These are phyloP conservation scores for Irena cyanogastra DNA, from an alignment of 2,113 vertebrate genomes.

Conservation along the genomic window DNA sequence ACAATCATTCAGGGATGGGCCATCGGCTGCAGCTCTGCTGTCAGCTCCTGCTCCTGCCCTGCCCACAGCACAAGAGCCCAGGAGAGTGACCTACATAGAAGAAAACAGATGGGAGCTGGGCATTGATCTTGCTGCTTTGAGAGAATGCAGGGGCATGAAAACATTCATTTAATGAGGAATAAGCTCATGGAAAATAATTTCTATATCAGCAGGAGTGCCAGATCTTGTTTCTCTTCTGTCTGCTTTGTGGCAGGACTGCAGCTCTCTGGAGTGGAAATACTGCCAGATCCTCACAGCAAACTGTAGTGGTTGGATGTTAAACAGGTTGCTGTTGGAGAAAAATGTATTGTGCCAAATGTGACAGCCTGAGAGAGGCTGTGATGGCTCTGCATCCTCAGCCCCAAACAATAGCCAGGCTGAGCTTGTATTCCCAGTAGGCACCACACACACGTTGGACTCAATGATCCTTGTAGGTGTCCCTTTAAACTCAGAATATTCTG, in stretches of 20 bases:
- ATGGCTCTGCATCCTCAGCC: rapidly evolving
- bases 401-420: background rate
- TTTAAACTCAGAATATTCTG: background rate
- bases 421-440: background rate
- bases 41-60: background rate
- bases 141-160: background rate
- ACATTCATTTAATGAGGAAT: background rate
- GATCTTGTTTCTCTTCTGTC: background rate
- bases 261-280: background rate
- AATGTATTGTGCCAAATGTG: background rate
- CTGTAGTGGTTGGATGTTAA: background rate
- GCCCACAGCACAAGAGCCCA: background rate
- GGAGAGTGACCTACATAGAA: conserved; percentile 3
- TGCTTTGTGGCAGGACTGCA: background rate
- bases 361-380: background rate
- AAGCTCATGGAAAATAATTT: background rate
- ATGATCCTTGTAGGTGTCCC: background rate
- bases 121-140: background rate
- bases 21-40: rapidly evolving
- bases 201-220: background rate
- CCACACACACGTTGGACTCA: background rate
- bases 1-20: background rate
- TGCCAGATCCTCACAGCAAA: background rate
- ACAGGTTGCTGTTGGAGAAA: background rate
- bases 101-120: background rate